Base-by-base conservation (phyloP, 2,113 vertebrate genomes). In the Macaca nemestrina region DNA sequence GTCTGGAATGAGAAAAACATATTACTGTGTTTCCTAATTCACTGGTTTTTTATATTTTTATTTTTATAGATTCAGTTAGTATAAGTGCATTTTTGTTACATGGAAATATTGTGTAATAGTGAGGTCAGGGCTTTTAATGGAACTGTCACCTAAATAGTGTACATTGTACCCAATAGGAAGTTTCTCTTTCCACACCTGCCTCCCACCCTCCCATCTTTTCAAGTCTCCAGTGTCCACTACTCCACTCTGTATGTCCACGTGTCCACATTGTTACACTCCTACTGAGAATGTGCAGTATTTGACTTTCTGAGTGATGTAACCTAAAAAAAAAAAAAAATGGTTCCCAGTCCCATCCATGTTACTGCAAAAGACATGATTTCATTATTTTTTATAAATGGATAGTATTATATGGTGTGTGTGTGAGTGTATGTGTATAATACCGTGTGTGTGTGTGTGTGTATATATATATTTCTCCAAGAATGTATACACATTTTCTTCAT, bases 401-500 rank as follows among this genome's bases (percentile, higher is more conserved):
- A 68, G 67, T 68, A 68, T 68, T 68, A 32, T 35, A 35, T 68
- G 32, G 5, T 64, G 27, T 64, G 61, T 64, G 61, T 5, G 27
- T 61, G 59, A 61, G 11, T 64, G 61, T 61, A 27, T 61, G 59
- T 27, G 10, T 64, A 64, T 2, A 64, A 64, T 64, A 64, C 6
- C 6, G 2, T 13, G 27, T 6, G 27, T 6, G 2, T 30, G 27
- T 64, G 12, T 64, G 61, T 64, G 1, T 64, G 0, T 30, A 14
- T 64, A 64, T 30, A 64, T 64, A 64, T 64, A 0, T 64, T 30
- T 64, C 61, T 64, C 61, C 61, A 64, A 64, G 61, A 64, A 64
- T 64, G 27, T 64, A 64, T 64, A 32, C 61, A 30, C 61, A 14
- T 64, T 64, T 64, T 64, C 61, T 30, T 64, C 30, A 64, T 30